A percentile compares a stretch with the other conserved stretches of the same genome.
phyloP scores from a whole-genome alignment of 1,140 invertebrate genomes.

The Zaprionus vittiger region DNA sequence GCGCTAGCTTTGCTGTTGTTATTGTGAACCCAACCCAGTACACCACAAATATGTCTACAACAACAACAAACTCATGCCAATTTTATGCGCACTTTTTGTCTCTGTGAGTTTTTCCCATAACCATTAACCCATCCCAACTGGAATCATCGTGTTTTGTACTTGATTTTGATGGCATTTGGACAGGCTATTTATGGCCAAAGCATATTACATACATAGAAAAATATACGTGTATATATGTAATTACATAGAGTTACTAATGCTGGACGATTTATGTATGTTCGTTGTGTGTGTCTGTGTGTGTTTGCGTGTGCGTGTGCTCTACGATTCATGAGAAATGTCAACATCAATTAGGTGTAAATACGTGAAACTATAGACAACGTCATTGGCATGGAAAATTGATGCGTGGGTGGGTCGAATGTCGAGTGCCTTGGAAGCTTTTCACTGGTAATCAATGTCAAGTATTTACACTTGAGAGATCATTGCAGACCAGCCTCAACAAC shows the following conservation, averaged over 20 bases:
- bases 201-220: slow-evolving; percentile 15
- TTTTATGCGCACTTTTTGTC: slow-evolving; percentile 50
- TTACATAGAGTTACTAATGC: slow-evolving; percentile 5
- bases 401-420: slow-evolving; percentile 14
- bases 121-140: slow-evolving; percentile 32
- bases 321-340: slow-evolving; percentile 54
- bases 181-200: slow-evolving; percentile 17
- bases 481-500: not conserved
- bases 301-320: slow-evolving; percentile 12
- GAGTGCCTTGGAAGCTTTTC: slow-evolving; percentile 29
- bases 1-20: slow-evolving; percentile 37
- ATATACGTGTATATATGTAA: slow-evolving; percentile 9
- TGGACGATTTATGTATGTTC: not conserved
- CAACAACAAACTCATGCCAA: slow-evolving; percentile 40
- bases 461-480: slow-evolving; percentile 51
- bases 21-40: slow-evolving; percentile 30
- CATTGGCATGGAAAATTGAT: slow-evolving; percentile 62
- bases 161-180: slow-evolving; percentile 58
- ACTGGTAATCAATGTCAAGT: slow-evolving; percentile 44
- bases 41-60: slow-evolving; percentile 48
- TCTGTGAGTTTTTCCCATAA: slow-evolving; percentile 24
- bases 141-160: slow-evolving; percentile 64
- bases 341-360: slow-evolving; percentile 51
- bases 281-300: slow-evolving; percentile 2
- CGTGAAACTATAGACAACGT: slow-evolving; percentile 25